A percentile compares a stretch with the other conserved stretches of the same genome.
Evolutionary conservation across 2,797 vertebrate genomes (phyloP).

Genomic region (Myotis daubentonii): DNA sequence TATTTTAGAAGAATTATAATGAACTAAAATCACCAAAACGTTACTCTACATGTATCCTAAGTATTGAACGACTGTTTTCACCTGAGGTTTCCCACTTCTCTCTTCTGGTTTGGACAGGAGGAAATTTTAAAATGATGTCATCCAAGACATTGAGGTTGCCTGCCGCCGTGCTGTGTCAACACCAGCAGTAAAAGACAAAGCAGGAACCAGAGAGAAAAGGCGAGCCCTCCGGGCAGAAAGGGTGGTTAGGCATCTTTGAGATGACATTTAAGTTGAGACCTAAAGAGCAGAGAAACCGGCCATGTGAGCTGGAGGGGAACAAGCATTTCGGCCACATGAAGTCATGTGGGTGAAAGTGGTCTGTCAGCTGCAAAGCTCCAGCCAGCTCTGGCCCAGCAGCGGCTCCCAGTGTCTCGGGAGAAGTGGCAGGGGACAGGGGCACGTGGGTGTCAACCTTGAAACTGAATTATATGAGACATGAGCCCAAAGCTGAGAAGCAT

Average conservation of each 20-base stretch:
- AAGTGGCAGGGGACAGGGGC: background rate
- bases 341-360: background rate
- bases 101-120: slow-evolving; percentile 70
- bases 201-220: background rate
- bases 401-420: background rate
- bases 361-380: background rate
- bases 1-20: background rate
- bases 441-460: background rate
- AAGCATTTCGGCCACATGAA: rapidly evolving
- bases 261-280: background rate
- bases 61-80: background rate
- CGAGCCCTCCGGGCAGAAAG: background rate
- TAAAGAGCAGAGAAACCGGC: rapidly evolving
- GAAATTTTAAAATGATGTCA: slow-evolving; percentile 76
- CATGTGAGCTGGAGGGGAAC: rapidly evolving
- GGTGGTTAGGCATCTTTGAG: background rate
- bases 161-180: background rate
- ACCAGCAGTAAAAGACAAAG: background rate
- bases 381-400: background rate
- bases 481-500: background rate
- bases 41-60: background rate
- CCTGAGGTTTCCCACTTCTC: slow-evolving; percentile 71
- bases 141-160: background rate
- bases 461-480: background rate
- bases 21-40: background rate